A percentile compares a stretch with the other conserved stretches of the same genome.
Conservation (phyloP, 2,888 invertebrate genomes). For the Linnaemya tessellans region DNA sequence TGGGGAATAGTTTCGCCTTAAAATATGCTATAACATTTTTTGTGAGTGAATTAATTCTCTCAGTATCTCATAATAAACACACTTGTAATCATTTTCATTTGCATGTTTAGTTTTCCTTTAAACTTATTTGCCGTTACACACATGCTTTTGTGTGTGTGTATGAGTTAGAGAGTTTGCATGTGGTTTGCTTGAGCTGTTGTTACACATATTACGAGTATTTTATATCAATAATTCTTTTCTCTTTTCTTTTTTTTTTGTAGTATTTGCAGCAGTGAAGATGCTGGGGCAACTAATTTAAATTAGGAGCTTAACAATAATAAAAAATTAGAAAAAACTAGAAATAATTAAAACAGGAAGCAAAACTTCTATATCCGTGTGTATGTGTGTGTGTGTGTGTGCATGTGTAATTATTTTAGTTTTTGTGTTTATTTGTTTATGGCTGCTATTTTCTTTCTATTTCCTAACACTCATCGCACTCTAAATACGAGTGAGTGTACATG, state of each 20-base stretch:
- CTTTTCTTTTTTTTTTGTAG: slow-evolving; percentile 7
- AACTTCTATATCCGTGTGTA: slow-evolving; percentile 9
- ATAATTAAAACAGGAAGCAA: neutral
- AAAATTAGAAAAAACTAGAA: slow-evolving; percentile 2
- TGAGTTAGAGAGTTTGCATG: neutral
- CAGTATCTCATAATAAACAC: slow-evolving; percentile 22
- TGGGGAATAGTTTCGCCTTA: too few relatives aligned
- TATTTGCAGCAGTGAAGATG: slow-evolving; percentile 24
- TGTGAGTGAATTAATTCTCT: slow-evolving; percentile 23
- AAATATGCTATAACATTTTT: neutral
- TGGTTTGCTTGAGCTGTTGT: slow-evolving; percentile 11
- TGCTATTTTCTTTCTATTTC: slow-evolving; percentile 20
- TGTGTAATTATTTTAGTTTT: slow-evolving; percentile 25
- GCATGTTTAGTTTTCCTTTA: slow-evolving; percentile 4
- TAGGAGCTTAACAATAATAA: slow-evolving; percentile 50
- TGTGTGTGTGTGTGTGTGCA: neutral
- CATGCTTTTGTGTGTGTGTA: neutral
- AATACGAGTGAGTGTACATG: slow-evolving; percentile 1
- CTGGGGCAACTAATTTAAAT: slow-evolving; percentile 66
- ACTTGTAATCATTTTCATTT: slow-evolving; percentile 3
- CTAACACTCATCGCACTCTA: slow-evolving; percentile 42
- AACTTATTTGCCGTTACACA: neutral
- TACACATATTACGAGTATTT: slow-evolving; percentile 12
- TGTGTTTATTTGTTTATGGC: neutral
- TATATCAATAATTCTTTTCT: slow-evolving; percentile 31